phyloP scores from a whole-genome alignment of 2,797 vertebrate genomes.

The Anomalospiza imberbis region DNA sequence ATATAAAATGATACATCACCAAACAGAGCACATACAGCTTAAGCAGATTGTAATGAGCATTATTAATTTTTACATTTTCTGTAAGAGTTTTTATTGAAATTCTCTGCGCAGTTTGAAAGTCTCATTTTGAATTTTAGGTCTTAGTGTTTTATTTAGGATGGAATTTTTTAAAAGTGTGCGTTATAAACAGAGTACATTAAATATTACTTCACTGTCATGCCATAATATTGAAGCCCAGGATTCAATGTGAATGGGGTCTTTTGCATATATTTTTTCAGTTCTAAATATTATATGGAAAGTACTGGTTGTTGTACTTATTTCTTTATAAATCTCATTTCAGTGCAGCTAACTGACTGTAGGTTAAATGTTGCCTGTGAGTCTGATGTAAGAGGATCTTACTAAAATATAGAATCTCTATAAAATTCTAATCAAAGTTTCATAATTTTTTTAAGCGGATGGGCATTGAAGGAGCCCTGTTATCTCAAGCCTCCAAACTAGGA shows the following conservation, averaged over 20 bases:
- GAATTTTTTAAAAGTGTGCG: neutral
- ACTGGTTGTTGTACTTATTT: neutral
- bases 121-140: neutral
- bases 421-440: neutral
- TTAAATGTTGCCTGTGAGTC: neutral
- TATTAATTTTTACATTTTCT: neutral
- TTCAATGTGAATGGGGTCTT: fast-evolving
- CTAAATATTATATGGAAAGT: neutral
- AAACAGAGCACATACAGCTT: neutral
- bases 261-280: neutral
- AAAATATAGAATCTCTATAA: neutral
- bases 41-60: neutral
- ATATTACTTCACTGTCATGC: neutral
- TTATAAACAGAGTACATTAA: neutral
- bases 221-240: neutral
- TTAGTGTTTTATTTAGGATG: neutral
- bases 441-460: slow-evolving; percentile 73
- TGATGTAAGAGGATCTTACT: neutral
- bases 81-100: neutral
- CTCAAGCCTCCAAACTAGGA: slow-evolving; percentile 79
- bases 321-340: neutral
- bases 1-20: neutral
- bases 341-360: neutral
- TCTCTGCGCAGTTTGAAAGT: neutral
- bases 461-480: slow-evolving; percentile 78